These are phyloP conservation scores for Neopelma chrysocephalum DNA, from an alignment of 2,797 vertebrate genomes.

Conservation along the genomic window DNA sequence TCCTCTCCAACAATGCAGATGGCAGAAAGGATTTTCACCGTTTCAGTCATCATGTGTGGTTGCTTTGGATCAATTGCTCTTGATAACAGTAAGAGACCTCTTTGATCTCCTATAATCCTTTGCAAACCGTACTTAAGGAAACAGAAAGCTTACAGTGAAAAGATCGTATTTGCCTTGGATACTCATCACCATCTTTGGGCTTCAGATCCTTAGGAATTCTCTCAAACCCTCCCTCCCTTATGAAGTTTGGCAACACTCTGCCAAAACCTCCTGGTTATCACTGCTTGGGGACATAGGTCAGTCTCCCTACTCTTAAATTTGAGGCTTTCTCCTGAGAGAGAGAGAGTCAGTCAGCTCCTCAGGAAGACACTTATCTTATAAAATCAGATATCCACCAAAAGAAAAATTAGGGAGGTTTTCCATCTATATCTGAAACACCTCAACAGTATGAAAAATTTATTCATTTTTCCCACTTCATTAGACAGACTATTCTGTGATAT, in stretches of 20 bases:
- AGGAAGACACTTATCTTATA: rapidly evolving
- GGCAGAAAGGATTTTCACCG: slow-evolving; percentile 95
- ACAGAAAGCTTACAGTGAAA: background rate
- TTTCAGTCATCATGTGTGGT: slow-evolving; percentile 97
- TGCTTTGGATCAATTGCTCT: slow-evolving; percentile 95
- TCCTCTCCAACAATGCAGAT: slow-evolving; percentile 96
- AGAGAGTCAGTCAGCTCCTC: background rate
- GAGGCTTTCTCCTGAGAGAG: background rate
- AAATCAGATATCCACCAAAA: background rate
- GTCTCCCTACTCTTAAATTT: no score
- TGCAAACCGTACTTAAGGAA: slow-evolving; percentile 87
- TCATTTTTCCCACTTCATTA: background rate
- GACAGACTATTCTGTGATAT: background rate
- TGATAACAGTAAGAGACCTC: slow-evolving; percentile 88
- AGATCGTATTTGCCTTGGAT: background rate
- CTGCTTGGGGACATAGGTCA: rapidly evolving
- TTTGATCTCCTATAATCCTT: slow-evolving; percentile 93
- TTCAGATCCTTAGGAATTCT: background rate
- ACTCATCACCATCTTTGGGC: background rate
- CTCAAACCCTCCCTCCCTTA: rapidly evolving
- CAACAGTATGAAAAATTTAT: background rate
- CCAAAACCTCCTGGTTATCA: background rate
- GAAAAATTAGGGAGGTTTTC: background rate
- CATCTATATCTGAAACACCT: background rate
- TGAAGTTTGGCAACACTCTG: background rate